These are phyloP conservation scores for Cryptomyrus ogoouensis DNA, from an alignment of 2,113 vertebrate genomes.

Conservation along the genomic window DNA sequence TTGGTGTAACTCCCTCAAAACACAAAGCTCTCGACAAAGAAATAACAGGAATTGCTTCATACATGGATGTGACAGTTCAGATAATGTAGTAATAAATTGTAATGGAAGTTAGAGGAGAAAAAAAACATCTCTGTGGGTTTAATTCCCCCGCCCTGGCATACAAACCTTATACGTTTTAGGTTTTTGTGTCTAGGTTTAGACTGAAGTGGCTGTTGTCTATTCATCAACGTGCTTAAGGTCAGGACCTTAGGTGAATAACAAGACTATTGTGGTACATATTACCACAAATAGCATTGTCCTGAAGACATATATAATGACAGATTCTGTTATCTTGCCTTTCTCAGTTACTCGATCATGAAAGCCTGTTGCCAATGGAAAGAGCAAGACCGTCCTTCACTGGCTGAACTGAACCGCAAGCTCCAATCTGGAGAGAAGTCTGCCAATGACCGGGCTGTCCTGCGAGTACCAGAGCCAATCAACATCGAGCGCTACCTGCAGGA, in stretches of 20 bases:
- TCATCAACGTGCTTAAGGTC: not conserved
- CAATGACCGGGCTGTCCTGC: constrained; percentile 68
- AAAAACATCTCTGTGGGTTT: not conserved
- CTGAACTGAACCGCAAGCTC: constrained; percentile 61
- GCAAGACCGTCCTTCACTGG: constrained; percentile 56
- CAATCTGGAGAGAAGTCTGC: constrained; percentile 60
- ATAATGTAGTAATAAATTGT: not conserved
- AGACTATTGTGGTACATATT: not conserved
- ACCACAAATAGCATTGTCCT: not conserved
- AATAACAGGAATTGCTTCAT: not conserved
- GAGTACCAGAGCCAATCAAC: constrained; percentile 60
- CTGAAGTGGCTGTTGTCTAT: not conserved
- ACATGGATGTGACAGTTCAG: not conserved
- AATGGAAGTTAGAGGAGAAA: not conserved
- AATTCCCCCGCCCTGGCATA: not conserved
- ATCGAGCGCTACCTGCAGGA: constrained; percentile 60
- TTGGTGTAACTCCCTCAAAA: not conserved
- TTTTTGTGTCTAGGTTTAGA: not conserved
- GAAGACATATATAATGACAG: not conserved
- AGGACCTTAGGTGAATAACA: not conserved
- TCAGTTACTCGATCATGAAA: constrained; percentile 78
- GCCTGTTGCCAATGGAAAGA: constrained; percentile 80
- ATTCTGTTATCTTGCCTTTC: not conserved
- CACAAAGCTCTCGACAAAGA: not conserved
- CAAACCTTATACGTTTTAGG: not conserved